Conservation (phyloP, 2,113 vertebrate genomes). For the Antigone vipio region DNA sequence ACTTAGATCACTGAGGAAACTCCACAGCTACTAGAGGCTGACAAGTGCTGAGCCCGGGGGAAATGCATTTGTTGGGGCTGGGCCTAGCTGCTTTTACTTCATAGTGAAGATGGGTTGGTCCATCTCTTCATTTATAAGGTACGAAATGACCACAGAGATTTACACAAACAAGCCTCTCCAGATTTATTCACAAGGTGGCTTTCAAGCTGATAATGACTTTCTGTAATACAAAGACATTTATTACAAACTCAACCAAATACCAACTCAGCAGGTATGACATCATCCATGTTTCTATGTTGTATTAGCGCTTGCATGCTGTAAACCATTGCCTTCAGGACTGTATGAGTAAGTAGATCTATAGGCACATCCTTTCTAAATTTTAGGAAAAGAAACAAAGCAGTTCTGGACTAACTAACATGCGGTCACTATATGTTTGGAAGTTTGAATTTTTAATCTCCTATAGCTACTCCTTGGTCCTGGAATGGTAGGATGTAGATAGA, state of each 20-base stretch:
- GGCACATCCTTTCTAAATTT: background rate
- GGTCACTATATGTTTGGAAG: background rate
- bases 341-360: background rate
- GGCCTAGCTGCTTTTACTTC: background rate
- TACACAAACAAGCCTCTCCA: background rate
- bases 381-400: background rate
- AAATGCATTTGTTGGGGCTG: background rate
- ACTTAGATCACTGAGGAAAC: slow-evolving; percentile 6
- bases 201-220: background rate
- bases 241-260: background rate
- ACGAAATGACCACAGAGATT: background rate
- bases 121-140: background rate
- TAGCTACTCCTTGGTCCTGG: background rate
- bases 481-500: background rate
- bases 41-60: background rate
- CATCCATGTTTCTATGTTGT: background rate
- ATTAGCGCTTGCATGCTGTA: background rate
- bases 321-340: background rate
- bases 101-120: background rate
- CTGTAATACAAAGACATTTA: background rate
- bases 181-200: background rate
- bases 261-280: background rate
- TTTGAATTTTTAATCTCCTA: background rate
- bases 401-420: background rate
- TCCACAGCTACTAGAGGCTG: slow-evolving; percentile 9